Base-by-base conservation (phyloP, 2,888 invertebrate genomes). In the Pelosia muscerda region DNA sequence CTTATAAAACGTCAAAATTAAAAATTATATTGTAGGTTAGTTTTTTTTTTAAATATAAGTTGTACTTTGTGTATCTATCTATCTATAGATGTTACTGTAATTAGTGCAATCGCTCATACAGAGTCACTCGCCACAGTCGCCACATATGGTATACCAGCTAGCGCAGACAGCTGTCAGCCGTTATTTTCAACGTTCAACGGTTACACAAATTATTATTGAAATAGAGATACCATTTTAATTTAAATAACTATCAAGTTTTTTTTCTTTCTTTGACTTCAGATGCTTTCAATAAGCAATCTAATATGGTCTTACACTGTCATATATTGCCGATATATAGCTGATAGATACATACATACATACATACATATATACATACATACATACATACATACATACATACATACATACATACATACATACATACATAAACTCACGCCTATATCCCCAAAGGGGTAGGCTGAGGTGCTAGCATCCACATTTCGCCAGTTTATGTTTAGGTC, bases 81-180 rank as follows among this genome's bases (percentile, higher is more conserved):
- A 63, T 31, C 54, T 54, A 49, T 61, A 49, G 19, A 26, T 25
- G 34, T 62, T 58, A 58, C 34, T 58, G 34, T 63, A 34, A 63
- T 31, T 25, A 23, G 56, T n/a, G 4, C 49, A 53, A 62, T 54
- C 28, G 22, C 22, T 49, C n/a, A 61, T 23, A 31, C 70, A 65
- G 73, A 65, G 65, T 68, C 71, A 61, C 54, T 56, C 31, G 28
- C 73, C 73, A 55, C 71, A 61, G 53, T 56, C 31, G 28, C 73
- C 73, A 55, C 89, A 86, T 85, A 87, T 88, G 88, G 87, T 81
- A 76, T 76, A 77, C 62, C 75, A 69, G 75, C 70, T 73, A 74
- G 73, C 73, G 28, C 66, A 75, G 73, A 80, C 90, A 90, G 85
- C 88, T 90, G 90, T 81, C 86, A 82, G 73, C 85, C 87, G 88